Evolutionary conservation across 2,888 invertebrate genomes (phyloP).

Genomic region (Mycalesis mineus): DNA sequence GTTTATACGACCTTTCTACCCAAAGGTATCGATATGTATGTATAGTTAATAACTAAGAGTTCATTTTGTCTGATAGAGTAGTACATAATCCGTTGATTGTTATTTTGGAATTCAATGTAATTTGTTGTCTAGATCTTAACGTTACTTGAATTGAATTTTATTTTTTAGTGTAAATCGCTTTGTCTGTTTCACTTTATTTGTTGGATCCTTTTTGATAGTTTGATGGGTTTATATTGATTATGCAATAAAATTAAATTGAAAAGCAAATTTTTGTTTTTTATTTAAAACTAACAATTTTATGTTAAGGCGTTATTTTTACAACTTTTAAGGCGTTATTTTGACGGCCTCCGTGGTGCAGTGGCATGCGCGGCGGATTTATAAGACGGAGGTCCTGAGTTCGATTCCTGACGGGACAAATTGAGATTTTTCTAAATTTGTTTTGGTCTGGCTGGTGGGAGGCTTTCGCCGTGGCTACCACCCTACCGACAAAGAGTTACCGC

Average conservation of each 20-base stretch:
- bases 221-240: slow-evolving; percentile 58
- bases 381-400: too few relatives aligned
- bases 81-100: background rate
- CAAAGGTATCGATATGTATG: too few relatives aligned
- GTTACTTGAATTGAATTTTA: slow-evolving; percentile 9
- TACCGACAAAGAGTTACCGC: too few relatives aligned
- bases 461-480: too few relatives aligned
- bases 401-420: too few relatives aligned
- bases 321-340: too few relatives aligned
- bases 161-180: slow-evolving; percentile 36
- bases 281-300: background rate
- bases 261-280: slow-evolving; percentile 5
- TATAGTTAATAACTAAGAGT: background rate
- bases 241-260: slow-evolving; percentile 52
- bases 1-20: too few relatives aligned
- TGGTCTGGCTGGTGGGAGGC: too few relatives aligned
- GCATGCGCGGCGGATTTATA: too few relatives aligned
- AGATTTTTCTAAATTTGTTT: too few relatives aligned
- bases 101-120: slow-evolving; percentile 2
- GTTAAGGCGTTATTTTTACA: too few relatives aligned
- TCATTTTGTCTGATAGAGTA: background rate
- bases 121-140: slow-evolving; percentile 20
- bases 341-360: too few relatives aligned
- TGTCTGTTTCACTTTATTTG: slow-evolving; percentile 47
- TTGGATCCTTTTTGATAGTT: slow-evolving; percentile 47